Conservation (phyloP, 2,797 vertebrate species). For the Nannoperca obscura region DNA sequence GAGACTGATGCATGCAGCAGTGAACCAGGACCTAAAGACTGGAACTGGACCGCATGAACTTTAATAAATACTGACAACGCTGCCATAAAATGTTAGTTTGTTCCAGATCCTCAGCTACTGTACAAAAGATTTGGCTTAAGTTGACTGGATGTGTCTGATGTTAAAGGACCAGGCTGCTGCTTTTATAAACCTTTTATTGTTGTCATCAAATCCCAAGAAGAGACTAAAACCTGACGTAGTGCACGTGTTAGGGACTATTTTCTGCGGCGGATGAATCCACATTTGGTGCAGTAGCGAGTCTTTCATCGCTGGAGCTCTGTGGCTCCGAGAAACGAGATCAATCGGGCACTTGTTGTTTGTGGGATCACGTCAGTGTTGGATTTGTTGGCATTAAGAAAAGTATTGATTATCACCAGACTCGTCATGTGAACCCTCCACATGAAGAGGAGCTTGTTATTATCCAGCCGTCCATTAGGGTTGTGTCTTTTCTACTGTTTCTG, state of each 20-base stretch:
- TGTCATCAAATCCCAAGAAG: background rate
- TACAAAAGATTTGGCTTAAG: background rate
- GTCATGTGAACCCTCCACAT: background rate
- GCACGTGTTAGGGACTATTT: background rate
- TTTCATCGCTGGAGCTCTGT: too few species aligned
- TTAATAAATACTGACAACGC: background rate
- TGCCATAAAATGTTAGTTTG: background rate
- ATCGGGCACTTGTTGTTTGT: background rate
- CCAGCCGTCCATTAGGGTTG: conserved; percentile 38
- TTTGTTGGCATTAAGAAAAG: background rate
- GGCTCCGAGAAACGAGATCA: background rate
- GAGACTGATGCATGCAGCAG: too few species aligned
- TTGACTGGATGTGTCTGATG: background rate
- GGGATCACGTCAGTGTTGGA: background rate
- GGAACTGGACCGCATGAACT: too few species aligned
- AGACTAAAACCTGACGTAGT: background rate
- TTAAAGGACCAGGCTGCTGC: background rate
- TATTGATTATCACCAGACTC: background rate
- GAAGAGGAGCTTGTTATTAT: conserved; percentile 4
- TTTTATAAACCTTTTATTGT: background rate
- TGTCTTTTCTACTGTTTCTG: conserved; percentile 19
- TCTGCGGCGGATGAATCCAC: background rate
- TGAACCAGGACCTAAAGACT: background rate
- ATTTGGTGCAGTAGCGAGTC: background rate
- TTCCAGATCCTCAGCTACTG: background rate